Conservation (phyloP, 2,797 vertebrate species). For the Oryzias sinensis region DNA sequence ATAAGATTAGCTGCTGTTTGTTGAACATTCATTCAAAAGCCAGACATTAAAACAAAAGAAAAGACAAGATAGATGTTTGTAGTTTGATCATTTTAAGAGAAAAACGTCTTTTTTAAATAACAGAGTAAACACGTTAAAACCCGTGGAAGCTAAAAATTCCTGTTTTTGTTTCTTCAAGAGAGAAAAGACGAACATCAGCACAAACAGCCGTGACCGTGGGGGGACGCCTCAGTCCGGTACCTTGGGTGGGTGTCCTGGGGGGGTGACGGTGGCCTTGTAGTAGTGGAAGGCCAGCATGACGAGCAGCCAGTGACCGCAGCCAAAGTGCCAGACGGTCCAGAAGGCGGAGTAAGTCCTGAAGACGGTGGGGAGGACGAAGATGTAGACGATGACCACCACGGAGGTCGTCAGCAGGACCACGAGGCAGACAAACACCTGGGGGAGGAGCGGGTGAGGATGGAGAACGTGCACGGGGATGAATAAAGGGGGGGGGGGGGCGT, state of each 20-base stretch:
- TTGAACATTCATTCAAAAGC: no score
- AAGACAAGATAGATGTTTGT: no score
- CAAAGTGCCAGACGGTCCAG: constrained; percentile 88
- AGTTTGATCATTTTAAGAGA: no score
- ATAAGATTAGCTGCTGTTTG: no score
- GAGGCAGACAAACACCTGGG: constrained; percentile 90
- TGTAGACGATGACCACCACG: constrained; percentile 87
- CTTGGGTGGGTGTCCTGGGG: constrained; percentile 88
- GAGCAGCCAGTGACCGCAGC: constrained; percentile 95
- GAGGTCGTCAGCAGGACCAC: constrained; percentile 89
- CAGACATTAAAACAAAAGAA: no score
- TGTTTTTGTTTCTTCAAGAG: no score
- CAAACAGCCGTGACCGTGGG: no score
- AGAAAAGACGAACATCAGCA: no score
- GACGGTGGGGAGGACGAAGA: constrained; percentile 89
- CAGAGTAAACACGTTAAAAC: no score
- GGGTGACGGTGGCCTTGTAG: constrained; percentile 93
- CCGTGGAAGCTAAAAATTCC: no score
- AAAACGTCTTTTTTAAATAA: no score
- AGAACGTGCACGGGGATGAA: neutral
- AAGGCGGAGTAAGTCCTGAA: constrained; percentile 83
- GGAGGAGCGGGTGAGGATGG: neutral
- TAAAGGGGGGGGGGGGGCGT: neutral
- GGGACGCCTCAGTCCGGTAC: constrained; percentile 56
- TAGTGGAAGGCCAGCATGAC: constrained; percentile 95